These are phyloP conservation scores for Rhagonycha lutea DNA, from an alignment of 2,888 invertebrate genomes.

Conservation along the genomic window DNA sequence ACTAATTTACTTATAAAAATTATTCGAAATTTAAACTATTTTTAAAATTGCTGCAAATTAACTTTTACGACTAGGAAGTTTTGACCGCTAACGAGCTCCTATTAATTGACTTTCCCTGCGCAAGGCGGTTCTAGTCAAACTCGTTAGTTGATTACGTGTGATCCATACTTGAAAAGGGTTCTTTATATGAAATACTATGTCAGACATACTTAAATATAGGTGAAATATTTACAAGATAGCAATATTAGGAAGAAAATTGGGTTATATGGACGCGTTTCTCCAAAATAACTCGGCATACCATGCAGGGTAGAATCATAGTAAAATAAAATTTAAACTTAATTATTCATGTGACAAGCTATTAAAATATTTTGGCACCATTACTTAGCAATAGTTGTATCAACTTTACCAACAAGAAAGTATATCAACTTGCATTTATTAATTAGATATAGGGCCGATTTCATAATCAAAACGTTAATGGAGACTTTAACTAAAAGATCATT, in stretches of 20 bases:
- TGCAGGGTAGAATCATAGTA: too few relatives aligned
- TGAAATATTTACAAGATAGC: background rate
- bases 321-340: too few relatives aligned
- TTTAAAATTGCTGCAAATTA: slow-evolving; percentile 8
- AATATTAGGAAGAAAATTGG: too few relatives aligned
- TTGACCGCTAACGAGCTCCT: slow-evolving; percentile 35
- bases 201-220: slow-evolving; percentile 10
- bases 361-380: too few relatives aligned
- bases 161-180: slow-evolving; percentile 27
- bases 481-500: too few relatives aligned
- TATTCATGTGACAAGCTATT: too few relatives aligned
- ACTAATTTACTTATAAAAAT: background rate
- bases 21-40: background rate
- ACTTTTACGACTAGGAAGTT: slow-evolving; percentile 26
- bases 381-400: too few relatives aligned
- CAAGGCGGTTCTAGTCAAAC: slow-evolving; percentile 32
- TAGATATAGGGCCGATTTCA: too few relatives aligned
- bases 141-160: slow-evolving; percentile 37
- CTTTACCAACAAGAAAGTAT: background rate
- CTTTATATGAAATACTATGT: slow-evolving; percentile 24
- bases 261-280: background rate
- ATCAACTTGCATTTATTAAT: background rate
- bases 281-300: background rate
- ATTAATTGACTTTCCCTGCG: slow-evolving; percentile 34
- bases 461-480: too few relatives aligned